These are phyloP conservation scores for Drosophila oshimai DNA, from an alignment of 1,140 invertebrate genomes.

Conservation along the genomic window DNA sequence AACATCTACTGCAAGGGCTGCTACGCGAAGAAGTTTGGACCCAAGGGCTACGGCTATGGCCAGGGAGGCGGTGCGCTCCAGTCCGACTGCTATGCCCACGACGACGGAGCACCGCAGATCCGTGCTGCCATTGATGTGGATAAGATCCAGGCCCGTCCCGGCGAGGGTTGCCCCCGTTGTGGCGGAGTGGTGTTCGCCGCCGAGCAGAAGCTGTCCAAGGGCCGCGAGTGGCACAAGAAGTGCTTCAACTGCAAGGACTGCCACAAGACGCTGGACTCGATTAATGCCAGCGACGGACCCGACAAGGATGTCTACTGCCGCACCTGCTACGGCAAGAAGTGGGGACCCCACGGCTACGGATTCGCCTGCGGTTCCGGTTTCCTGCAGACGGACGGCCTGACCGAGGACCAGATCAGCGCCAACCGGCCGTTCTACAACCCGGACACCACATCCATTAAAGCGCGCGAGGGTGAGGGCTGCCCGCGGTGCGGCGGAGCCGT, in stretches of 20 bases:
- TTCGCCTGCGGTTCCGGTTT: constrained; percentile 97
- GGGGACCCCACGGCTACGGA: constrained; percentile 97
- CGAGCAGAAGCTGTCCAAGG: constrained; percentile 93
- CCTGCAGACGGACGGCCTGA: constrained; percentile 93
- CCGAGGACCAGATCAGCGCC: constrained; percentile 91
- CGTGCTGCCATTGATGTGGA: constrained; percentile 90
- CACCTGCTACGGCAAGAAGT: constrained; percentile 89
- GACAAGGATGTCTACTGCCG: constrained; percentile 93
- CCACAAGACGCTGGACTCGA: constrained; percentile 95
- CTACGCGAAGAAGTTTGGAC: constrained; percentile 96
- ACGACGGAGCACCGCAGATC: constrained; percentile 70
- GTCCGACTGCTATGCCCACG: constrained; percentile 85
- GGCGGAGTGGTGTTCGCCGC: constrained; percentile 95
- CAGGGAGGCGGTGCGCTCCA: constrained; percentile 95
- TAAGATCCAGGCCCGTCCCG: constrained; percentile 90
- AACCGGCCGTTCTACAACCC: constrained; percentile 90
- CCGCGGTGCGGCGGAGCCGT: constrained; percentile 96
- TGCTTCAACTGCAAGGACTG: constrained; percentile 98
- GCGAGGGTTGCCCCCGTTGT: constrained; percentile 94
- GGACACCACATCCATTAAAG: constrained; percentile 94
- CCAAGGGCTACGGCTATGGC: constrained; percentile 96
- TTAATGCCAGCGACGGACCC: constrained; percentile 95
- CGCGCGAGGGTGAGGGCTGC: constrained; percentile 93
- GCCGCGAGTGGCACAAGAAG: constrained; percentile 97
- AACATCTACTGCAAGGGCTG: constrained; percentile 99